These are phyloP conservation scores for Leptothorax acervorum DNA, from an alignment of 2,888 invertebrate genomes.

Conservation along the genomic window DNA sequence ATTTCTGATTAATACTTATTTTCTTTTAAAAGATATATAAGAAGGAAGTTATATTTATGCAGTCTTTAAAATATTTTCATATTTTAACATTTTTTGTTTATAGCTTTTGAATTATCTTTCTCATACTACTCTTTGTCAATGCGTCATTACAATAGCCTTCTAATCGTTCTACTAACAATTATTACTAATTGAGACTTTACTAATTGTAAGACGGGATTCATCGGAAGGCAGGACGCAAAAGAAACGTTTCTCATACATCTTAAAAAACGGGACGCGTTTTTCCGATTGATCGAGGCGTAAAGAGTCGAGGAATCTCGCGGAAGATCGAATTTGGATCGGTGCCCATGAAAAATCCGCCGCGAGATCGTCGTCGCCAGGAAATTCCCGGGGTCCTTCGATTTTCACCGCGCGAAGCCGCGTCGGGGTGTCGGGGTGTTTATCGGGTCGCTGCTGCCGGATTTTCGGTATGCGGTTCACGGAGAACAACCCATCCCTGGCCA, in stretches of 20 bases:
- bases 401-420: slow-evolving; percentile 58
- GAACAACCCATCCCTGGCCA: slow-evolving; percentile 64
- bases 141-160: not conserved
- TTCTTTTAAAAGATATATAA: too few relatives aligned
- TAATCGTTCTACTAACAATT: not conserved
- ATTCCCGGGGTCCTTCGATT: slow-evolving; percentile 66
- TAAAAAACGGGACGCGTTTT: slow-evolving; percentile 17
- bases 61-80: too few relatives aligned
- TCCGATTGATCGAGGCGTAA: slow-evolving; percentile 5
- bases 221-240: not conserved
- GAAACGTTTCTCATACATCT: slow-evolving; percentile 34
- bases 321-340: slow-evolving; percentile 73
- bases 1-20: too few relatives aligned
- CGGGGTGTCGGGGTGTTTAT: slow-evolving; percentile 76
- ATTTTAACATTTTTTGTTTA: too few relatives aligned
- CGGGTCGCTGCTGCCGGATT: slow-evolving; percentile 63
- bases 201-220: not conserved
- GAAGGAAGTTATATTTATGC: too few relatives aligned
- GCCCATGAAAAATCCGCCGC: slow-evolving; percentile 74
- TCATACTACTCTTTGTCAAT: not conserved
- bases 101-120: not conserved
- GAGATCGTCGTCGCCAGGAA: slow-evolving; percentile 63
- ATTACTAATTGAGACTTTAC: not conserved
- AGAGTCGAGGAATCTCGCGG: slow-evolving; percentile 35
- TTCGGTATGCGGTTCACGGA: slow-evolving; percentile 79